Percentiles rank a stretch among this genome's conserved stretches.
These are phyloP conservation scores for Ambastaia sidthimunki DNA, from an alignment of 2,797 vertebrate species.

Conservation along the genomic window DNA sequence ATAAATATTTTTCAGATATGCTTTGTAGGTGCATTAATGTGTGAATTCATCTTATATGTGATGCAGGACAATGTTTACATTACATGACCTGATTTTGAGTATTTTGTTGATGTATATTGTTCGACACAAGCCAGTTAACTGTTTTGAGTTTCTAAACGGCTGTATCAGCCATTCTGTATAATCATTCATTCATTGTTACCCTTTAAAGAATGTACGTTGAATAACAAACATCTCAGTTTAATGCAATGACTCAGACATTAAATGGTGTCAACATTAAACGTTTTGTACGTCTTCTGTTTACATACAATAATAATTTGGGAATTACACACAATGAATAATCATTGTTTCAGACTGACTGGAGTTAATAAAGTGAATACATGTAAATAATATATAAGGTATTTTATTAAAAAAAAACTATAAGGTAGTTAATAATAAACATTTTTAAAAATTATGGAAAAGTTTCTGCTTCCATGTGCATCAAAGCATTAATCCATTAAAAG, in stretches of 20 bases:
- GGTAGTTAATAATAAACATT: background rate
- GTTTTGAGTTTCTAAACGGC: constrained; percentile 55
- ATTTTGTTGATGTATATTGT: constrained; percentile 50
- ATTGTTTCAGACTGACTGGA: background rate
- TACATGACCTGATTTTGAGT: constrained; percentile 33
- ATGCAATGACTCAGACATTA: constrained; percentile 49
- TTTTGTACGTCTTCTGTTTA: constrained; percentile 2
- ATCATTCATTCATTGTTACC: constrained; percentile 43
- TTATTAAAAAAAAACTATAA: background rate
- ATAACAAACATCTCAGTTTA: constrained; percentile 42
- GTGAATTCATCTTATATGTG: constrained; percentile 64
- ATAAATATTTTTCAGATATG: constrained; percentile 69
- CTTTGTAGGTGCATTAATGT: constrained; percentile 71
- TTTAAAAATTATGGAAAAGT: too few species aligned
- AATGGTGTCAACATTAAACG: constrained; percentile 48
- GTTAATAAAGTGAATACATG: too few species aligned
- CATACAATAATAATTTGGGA: background rate
- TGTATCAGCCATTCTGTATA: constrained; percentile 58
- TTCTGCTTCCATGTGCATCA: too few species aligned
- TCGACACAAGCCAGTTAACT: constrained; percentile 45
- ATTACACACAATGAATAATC: background rate
- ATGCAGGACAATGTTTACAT: constrained; percentile 54
- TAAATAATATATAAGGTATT: background rate
- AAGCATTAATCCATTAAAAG: too few species aligned
- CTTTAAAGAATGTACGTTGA: constrained; percentile 47